These are phyloP conservation scores for Subacronicta megacephala DNA, from an alignment of 2,888 invertebrate species.

Conservation along the genomic window DNA sequence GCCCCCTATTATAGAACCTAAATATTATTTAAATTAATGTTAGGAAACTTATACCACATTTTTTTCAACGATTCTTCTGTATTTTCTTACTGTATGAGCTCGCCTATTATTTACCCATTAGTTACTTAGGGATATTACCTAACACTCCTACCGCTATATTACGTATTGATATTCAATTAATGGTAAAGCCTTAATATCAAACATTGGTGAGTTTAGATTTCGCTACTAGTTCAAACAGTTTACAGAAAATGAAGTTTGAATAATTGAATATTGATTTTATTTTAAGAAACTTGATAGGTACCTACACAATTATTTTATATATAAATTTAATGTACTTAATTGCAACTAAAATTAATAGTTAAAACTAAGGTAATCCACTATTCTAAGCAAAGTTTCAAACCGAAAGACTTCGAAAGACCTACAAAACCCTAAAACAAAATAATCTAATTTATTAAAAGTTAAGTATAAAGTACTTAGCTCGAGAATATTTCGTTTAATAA, in stretches of 20 bases:
- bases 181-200: conserved; percentile 44
- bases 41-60: too few relatives aligned
- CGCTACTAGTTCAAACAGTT: not conserved
- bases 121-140: conserved; percentile 62
- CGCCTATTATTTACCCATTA: conserved; percentile 66
- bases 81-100: conserved; percentile 7
- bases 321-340: too few relatives aligned
- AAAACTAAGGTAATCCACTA: too few relatives aligned
- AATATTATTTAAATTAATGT: too few relatives aligned
- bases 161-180: conserved; percentile 59
- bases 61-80: conserved; percentile 21
- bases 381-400: too few relatives aligned
- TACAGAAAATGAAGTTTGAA: too few relatives aligned
- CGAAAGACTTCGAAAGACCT: not conserved
- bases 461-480: conserved; percentile 8
- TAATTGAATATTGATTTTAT: too few relatives aligned
- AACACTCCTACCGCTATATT: conserved; percentile 57
- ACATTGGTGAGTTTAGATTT: conserved; percentile 14
- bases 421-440: conserved; percentile 9
- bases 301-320: too few relatives aligned
- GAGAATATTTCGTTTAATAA: conserved; percentile 26
- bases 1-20: too few relatives aligned
- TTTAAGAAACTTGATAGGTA: too few relatives aligned
- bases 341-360: too few relatives aligned
- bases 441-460: conserved; percentile 14